These are phyloP conservation scores for Diorhabda sublineata DNA, from an alignment of 1,140 invertebrate species.

Conservation along the genomic window DNA sequence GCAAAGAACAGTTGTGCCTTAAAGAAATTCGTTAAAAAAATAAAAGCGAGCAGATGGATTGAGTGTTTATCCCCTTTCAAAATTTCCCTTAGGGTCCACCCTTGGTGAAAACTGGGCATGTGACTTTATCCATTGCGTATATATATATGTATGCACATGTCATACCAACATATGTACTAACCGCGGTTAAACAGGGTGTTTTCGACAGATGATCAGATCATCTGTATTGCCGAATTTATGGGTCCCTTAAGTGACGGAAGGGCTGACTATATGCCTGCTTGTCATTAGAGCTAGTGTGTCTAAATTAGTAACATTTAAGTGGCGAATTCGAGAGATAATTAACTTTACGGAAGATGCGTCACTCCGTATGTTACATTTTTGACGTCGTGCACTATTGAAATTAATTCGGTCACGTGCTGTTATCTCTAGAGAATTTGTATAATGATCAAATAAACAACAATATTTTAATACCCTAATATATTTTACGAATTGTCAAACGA, in stretches of 20 bases:
- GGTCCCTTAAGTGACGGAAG: slow-evolving; percentile 14
- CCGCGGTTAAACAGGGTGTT: slow-evolving; percentile 20
- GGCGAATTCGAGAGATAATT: slow-evolving; percentile 4
- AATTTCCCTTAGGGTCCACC: slow-evolving; percentile 19
- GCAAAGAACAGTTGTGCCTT: slow-evolving; percentile 16
- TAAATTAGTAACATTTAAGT: slow-evolving; percentile 19
- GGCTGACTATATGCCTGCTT: slow-evolving; percentile 2
- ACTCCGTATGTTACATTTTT: neutral
- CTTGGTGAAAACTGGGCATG: slow-evolving; percentile 25
- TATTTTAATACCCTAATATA: too few relatives aligned
- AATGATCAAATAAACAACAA: too few relatives aligned
- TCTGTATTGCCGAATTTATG: slow-evolving; percentile 22
- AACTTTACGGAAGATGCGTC: neutral
- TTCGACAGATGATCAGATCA: slow-evolving; percentile 30
- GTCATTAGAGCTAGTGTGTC: slow-evolving; percentile 17
- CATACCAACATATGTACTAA: slow-evolving; percentile 29
- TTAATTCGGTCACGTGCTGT: too few relatives aligned
- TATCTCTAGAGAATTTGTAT: too few relatives aligned
- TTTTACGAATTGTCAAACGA: too few relatives aligned
- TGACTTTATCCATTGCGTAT: slow-evolving; percentile 25
- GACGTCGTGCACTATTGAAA: neutral
- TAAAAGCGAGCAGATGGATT: slow-evolving; percentile 16
- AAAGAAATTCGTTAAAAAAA: slow-evolving; percentile 20
- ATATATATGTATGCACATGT: slow-evolving; percentile 26
- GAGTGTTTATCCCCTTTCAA: slow-evolving; percentile 14